Base-by-base conservation (phyloP, 2,797 vertebrate species). In the Ficedula albicollis region DNA sequence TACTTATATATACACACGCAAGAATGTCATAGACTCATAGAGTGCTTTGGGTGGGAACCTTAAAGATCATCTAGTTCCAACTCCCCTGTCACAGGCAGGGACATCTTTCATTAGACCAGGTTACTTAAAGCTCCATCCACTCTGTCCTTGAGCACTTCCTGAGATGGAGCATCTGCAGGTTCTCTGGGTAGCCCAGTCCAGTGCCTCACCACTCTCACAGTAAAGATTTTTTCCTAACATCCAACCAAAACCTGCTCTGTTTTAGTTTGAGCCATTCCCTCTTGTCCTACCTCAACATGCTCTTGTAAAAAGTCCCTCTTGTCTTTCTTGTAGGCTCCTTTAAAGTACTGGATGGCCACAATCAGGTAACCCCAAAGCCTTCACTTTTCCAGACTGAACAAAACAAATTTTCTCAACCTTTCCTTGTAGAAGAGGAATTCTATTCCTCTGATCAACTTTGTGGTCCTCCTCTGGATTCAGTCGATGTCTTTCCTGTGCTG, bases 401-500 rank as follows among this genome's bases (percentile, higher is more conserved):
- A 84, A 38, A 4, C 3, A 0, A n/a, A 9, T 36, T 73, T 64
- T 73, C 16, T 67, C 46, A 54, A 30, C 54, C 6, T 79, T 79
- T 79, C 27, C 22, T 43, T 52, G 43, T 7, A 73, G 54, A 39
- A 78, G 67, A 54, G 39, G 34, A n/a, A 34, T 6, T 73, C 46
- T 46, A 13, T 48, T 52, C 13, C 46, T 73, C 46, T 54, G 25
- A 60, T 54, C 16, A 90, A 9, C 22, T 59, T 29, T 48, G 19
- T 60, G 27, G 22, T 19, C 39, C 22, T 78, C 9, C 66, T 90
- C 52, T 78, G 46, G 30, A 48, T 58, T 72, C 0, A 1, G 21
- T 3, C 0, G 0, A 46, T 34, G 19, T 78, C 39, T 52, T 59
- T 84, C 34, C 19, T 54, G 34, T 52, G 12, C 26, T 46, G 18